Conservation (phyloP, 2,797 vertebrate genomes). For the Ctenopoma multispine region DNA sequence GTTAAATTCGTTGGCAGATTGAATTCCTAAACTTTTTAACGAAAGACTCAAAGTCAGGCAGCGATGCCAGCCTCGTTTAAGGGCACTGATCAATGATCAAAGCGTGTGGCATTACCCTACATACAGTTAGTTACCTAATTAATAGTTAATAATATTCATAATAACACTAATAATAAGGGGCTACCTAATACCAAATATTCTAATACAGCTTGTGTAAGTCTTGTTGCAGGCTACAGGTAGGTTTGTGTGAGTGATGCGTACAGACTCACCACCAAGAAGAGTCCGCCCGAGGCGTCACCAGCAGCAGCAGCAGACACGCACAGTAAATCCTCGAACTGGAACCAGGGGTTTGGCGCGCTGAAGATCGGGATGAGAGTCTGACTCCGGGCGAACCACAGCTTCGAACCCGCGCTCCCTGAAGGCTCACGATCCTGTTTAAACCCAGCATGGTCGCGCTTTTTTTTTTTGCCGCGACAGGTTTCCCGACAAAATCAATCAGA, state of each 20-base stretch:
- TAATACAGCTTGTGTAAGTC: not conserved
- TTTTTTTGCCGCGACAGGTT: not conserved
- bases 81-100: constrained; percentile 21
- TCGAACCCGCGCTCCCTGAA: constrained; percentile 78
- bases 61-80: constrained; percentile 13
- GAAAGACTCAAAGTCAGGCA: constrained; percentile 10
- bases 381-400: constrained; percentile 72
- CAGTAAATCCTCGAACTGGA: constrained; percentile 86
- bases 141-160: not conserved
- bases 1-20: constrained; percentile 44
- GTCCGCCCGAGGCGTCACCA: constrained; percentile 91
- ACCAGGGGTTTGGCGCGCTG: constrained; percentile 75
- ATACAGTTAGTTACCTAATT: not conserved
- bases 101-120: not conserved
- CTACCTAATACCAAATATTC: not conserved
- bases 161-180: not conserved
- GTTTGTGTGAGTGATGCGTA: constrained; percentile 40
- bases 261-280: constrained; percentile 95
- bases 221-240: not conserved
- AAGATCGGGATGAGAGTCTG: constrained; percentile 66
- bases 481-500: not conserved
- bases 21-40: constrained; percentile 8
- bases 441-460: constrained; percentile 83
- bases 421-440: constrained; percentile 81
- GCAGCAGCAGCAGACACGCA: constrained; percentile 89